Evolutionary conservation across 2,113 vertebrate species (phyloP), one percentile per base, ranked within the genome.

Genomic region (Melanerpes aurifrons): DNA sequence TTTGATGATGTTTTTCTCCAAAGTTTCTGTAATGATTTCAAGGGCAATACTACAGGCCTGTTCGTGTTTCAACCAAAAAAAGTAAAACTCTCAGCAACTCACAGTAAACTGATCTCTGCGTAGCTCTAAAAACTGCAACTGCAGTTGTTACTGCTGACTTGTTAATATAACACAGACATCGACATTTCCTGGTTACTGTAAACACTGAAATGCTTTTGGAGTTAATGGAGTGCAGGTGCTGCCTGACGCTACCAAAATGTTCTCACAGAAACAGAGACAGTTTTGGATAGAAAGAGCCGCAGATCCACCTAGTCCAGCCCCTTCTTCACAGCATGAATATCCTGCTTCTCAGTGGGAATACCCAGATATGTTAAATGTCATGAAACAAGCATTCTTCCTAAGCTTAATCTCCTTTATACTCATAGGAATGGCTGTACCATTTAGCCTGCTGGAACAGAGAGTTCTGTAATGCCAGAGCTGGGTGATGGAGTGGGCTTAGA

Each of bases 221-320:
- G 93, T 95, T 98, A 98, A 98, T 98, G 93, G 96, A 97, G 97
- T 97, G 98, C 98, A 98, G 98, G 97, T 98, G 98, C 81, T 92
- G 92, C 92, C 95, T 86, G 96, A 90, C 69, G 92, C 94, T 96
- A 96, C 96, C 95, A 98, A 98, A 98, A 97, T 86, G 97, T 98
- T 98, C 98, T 97, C 98, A 98, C 97, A 97, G 94, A 94, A 96
- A 91, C 78, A 83, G 78, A 82, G 95, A 96, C 96, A 94, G 97
- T 93, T 97, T 94, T 86, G n/a, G 92, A 73, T 31, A 69, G 86
- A 93, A 83, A 50, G 53, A 77, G 71, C 71, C 74, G 64, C 68
- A 84, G 80, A 84, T 75, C 53, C 88, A 90, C 90, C 87, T 90
- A 76, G 73, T 75, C 80, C 90, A 95, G 67, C 95, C 92, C 90